A percentile compares a stretch with the other conserved stretches of the same genome.
Conservation (phyloP, 2,888 invertebrate species). For the Campaea margaritaria region DNA sequence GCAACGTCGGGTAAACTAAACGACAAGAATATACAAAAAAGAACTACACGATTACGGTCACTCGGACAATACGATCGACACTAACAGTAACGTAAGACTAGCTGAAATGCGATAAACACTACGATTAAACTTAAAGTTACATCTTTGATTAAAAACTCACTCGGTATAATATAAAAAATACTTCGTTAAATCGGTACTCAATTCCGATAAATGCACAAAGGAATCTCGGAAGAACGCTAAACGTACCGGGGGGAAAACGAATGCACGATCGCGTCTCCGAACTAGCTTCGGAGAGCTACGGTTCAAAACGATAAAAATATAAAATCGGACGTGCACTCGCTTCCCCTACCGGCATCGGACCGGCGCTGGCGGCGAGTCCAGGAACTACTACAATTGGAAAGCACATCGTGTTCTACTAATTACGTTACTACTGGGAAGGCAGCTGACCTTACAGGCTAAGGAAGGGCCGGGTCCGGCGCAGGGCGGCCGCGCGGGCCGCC, state of each 20-base stretch:
- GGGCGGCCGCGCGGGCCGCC: conserved; percentile 40
- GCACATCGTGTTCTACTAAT: conserved; percentile 50
- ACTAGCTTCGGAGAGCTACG: conserved; percentile 43
- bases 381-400: conserved; percentile 76
- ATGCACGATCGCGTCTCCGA: conserved; percentile 43
- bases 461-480: conserved; percentile 52
- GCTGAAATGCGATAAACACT: conserved; percentile 84
- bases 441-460: conserved; percentile 59
- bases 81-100: conserved; percentile 84
- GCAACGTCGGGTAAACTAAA: conserved; percentile 67
- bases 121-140: conserved; percentile 80
- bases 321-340: conserved; percentile 41
- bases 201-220: conserved; percentile 75
- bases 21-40: conserved; percentile 76
- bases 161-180: conserved; percentile 75
- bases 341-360: conserved; percentile 50
- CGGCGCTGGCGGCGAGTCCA: conserved; percentile 52
- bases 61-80: conserved; percentile 73
- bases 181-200: conserved; percentile 72
- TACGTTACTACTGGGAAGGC: conserved; percentile 31
- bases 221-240: conserved; percentile 60
- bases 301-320: conserved; percentile 31
- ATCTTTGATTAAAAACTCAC: conserved; percentile 84
- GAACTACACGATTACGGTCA: conserved; percentile 70
- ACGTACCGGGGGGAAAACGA: conserved; percentile 3